Evolutionary conservation across 2,113 vertebrate genomes (phyloP), one percentile per base, ranked within the genome.

Genomic region (Bungarus multicinctus): DNA sequence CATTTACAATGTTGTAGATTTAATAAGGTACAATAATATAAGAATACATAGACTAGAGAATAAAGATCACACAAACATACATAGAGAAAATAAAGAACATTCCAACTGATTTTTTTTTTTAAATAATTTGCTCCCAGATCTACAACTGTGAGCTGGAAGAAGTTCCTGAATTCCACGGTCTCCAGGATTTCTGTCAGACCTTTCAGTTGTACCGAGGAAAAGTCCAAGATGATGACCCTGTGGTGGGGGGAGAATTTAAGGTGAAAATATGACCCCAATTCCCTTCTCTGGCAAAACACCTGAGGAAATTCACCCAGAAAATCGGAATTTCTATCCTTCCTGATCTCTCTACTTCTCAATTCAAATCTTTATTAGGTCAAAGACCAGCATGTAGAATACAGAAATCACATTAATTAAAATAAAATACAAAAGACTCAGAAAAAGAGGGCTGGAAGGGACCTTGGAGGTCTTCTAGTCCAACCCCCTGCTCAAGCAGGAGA

Each of bases 171-270:
- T 98, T 98, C 20, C 89, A 97, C 55, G 97, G 97, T 93, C 96
- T 98, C 47, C 97, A 98, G 93, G 98, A 98, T 87, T 98, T 98
- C 96, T 98, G 98, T 93, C 95, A 97, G 93, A 97, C 96, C 85
- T 98, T 98, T 93, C 96, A 34, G 0, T 97, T 98, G 5, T 94
- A 96, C 96, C 96, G 94, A 2, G 97, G 96, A 0, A 18, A 90
- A 50, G 55, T 39, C 0, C 6, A 5, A 22, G 92, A 90, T 0
- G 0, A 93, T 0, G 95, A 96, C 90, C 96, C 97, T 0, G 23
- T 95, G 4, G 94, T 96, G 0, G 97, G 96, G 81, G 98, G 97
- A 0, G 97, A 97, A 91, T 97, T 98, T 96, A 98, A 98, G 98
- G 98, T 95, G 69, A 90, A 4, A 55, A 0, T 47, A 7, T 1